Conservation (phyloP, 1,140 invertebrate genomes). For the Bathynomus jamesi region DNA sequence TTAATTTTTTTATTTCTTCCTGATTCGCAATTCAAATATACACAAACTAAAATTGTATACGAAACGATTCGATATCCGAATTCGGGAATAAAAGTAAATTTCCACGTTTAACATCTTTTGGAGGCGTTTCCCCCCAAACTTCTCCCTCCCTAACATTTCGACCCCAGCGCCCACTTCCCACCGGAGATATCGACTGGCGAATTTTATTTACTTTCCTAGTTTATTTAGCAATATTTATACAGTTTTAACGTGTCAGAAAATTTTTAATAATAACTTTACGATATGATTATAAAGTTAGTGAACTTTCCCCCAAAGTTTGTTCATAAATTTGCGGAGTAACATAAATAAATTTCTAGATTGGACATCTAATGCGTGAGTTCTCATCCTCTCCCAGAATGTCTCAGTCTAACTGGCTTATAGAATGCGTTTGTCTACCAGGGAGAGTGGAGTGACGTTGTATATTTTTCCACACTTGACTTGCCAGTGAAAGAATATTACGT, state of each 20-base stretch:
- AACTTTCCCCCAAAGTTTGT: neutral
- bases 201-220: neutral
- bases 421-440: neutral
- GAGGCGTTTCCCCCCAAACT: neutral
- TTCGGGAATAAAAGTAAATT: neutral
- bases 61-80: no score
- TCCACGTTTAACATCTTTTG: neutral
- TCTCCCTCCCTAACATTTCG: neutral
- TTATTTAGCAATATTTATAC: neutral
- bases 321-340: neutral
- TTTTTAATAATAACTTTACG: neutral
- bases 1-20: neutral
- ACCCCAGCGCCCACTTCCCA: neutral
- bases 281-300: neutral
- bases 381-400: neutral
- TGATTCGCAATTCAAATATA: neutral
- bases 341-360: neutral
- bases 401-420: neutral
- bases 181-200: neutral
- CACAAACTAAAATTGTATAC: neutral
- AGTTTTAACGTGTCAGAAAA: neutral
- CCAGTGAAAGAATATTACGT: no score
- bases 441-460: neutral
- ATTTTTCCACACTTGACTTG: neutral
- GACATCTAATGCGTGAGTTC: neutral